Conservation (phyloP, 2,797 vertebrate species). For the Chiroxiphia lanceolata region DNA sequence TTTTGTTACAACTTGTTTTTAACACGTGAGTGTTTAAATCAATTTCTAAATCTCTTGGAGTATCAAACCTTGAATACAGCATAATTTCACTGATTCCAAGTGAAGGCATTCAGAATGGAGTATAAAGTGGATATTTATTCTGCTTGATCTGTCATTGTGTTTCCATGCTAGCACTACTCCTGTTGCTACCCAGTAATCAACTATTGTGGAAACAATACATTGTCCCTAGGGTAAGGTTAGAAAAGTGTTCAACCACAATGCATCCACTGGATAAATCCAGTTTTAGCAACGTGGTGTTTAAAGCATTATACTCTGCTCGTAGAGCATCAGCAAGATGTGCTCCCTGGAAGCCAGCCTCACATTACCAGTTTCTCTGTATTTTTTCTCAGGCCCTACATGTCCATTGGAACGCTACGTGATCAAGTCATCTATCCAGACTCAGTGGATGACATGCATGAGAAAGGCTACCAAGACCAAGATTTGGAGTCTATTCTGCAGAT, state of each 20-base stretch:
- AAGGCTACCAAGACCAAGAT: slow-evolving; percentile 86
- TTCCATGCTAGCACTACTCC: not conserved
- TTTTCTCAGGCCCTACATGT: slow-evolving; percentile 93
- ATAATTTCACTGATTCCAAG: not conserved
- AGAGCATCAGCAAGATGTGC: not conserved
- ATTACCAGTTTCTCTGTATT: not conserved
- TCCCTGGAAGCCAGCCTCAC: not conserved
- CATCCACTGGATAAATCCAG: slow-evolving; percentile 12
- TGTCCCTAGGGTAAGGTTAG: not conserved
- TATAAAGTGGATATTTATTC: not conserved
- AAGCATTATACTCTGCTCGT: not conserved
- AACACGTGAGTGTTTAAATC: not conserved
- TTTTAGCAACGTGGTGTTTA: slow-evolving; percentile 16
- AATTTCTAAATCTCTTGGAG: not conserved
- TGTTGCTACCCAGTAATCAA: slow-evolving; percentile 2
- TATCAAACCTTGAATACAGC: not conserved
- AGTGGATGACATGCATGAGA: slow-evolving; percentile 89
- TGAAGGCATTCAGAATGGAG: not conserved
- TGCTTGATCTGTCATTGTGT: not conserved
- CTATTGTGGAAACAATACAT: slow-evolving; percentile 23
- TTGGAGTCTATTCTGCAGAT: slow-evolving; percentile 90
- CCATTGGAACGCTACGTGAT: slow-evolving; percentile 91
- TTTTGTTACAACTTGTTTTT: not conserved
- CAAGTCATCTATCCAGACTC: slow-evolving; percentile 98
- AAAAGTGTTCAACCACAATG: not conserved